phyloP scores from a whole-genome alignment of 2,797 vertebrate species.

The Luscinia luscinia region DNA sequence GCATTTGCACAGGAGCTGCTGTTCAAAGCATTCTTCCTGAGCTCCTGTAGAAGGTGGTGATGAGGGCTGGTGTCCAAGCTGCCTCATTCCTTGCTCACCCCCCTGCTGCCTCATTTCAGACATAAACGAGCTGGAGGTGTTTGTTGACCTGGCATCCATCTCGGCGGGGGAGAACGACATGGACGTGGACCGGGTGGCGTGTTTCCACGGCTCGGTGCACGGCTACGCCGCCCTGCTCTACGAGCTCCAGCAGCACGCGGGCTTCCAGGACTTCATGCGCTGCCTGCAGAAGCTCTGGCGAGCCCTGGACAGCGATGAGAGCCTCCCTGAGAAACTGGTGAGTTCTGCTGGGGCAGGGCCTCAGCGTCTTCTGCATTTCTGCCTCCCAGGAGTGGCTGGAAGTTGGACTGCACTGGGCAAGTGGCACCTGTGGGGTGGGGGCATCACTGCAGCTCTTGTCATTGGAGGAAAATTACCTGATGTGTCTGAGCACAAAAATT shows the following conservation, averaged over 20 bases:
- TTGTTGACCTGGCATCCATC: conserved; percentile 96
- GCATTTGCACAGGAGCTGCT: background rate
- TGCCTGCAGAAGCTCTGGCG: conserved; percentile 89
- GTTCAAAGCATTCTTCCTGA: background rate
- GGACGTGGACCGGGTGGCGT: conserved; percentile 94
- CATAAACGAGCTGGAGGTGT: conserved; percentile 94
- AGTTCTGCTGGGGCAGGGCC: conserved; percentile 7
- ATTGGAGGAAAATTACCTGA: rapidly evolving
- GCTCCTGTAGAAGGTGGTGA: background rate
- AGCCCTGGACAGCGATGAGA: conserved; percentile 88
- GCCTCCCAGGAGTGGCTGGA: background rate
- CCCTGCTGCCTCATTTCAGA: conserved; percentile 70
- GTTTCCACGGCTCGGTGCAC: conserved; percentile 91
- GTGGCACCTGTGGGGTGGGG: background rate
- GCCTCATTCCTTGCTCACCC: background rate
- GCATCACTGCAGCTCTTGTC: background rate
- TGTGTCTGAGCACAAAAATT: background rate
- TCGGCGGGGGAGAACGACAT: conserved; percentile 98
- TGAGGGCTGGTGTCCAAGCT: background rate
- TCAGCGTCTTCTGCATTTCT: background rate
- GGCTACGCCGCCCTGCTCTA: conserved; percentile 91
- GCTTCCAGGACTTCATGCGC: conserved; percentile 80
- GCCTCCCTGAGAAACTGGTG: conserved; percentile 90
- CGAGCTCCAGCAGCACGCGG: conserved; percentile 80
- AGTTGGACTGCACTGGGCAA: background rate